Base-by-base conservation (phyloP, 2,888 invertebrate species). In the Bugula neritina region DNA sequence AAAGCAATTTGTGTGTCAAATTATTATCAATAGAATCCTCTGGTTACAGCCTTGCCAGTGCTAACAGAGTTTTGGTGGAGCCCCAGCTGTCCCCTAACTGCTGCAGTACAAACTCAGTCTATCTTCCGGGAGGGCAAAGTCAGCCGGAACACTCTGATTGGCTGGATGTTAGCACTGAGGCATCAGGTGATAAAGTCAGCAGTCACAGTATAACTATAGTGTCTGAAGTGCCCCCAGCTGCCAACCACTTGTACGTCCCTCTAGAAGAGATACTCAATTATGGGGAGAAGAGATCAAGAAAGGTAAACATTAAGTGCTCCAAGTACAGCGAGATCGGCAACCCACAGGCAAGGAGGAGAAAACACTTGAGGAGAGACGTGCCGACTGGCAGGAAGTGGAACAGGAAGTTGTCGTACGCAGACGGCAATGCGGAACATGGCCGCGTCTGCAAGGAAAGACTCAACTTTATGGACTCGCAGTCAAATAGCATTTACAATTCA, bases 401-500 rank as follows among this genome's bases (percentile, higher is more conserved):
- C 27, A 2, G 63, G n/a, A 34, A 27, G 5, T 27, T 17, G 31
- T 63, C 63, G 2, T 63, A 63, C 63, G 63, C 63, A 3, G 31
- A 63, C 31, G 10, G 31, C 5, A 31, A 5, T 63, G 31, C 17
- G 13, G 34, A 31, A 13, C 63, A 63, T 13, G n/a, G 10, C 17
- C 27, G 17, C 10, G 31, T 13, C 31, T 31, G 31, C 10, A 63
- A 63, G n/a, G 63, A 63, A 31, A 63, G 31, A 13, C 17, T 63
- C 5, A 63, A 63, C 31, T 63, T 63, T 31, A 63, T 63, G 63
- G 63, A 63, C 63, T 31, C 31, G 1, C 63, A 63, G 31, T 31
- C 31, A 25, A 63, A 63, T n/a, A 63, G 63, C 63, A 63, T 63
- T 17, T 63, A 63, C n/a, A 63, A 63, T 34, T 13, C 63, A 5